phyloP scores from a whole-genome alignment of 1,140 invertebrate species.

The Drosophila virilis region DNA sequence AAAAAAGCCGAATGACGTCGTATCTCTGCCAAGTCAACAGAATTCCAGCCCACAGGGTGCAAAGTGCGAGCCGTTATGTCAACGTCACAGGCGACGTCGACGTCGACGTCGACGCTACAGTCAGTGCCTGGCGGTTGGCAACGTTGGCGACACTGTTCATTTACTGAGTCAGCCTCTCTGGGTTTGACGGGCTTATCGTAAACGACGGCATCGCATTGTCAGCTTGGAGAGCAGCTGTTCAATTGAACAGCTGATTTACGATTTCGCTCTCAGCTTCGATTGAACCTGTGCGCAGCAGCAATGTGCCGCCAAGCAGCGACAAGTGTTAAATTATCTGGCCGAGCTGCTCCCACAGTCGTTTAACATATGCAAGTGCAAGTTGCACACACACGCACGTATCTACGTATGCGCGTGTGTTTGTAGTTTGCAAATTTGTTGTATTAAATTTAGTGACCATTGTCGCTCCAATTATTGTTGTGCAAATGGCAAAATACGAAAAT shows the following conservation, averaged over 20 bases:
- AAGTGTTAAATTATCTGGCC: constrained; percentile 43
- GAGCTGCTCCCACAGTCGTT: not conserved
- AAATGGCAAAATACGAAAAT: constrained; percentile 27
- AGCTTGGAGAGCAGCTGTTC: constrained; percentile 32
- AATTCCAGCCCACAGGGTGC: constrained; percentile 1
- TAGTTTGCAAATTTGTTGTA: constrained; percentile 15
- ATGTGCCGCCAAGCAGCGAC: not conserved
- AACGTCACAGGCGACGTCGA: not conserved
- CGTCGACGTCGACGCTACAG: not conserved
- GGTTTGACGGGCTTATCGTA: constrained; percentile 6
- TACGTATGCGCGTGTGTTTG: not conserved
- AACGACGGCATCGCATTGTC: constrained; percentile 4
- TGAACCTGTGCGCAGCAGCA: constrained; percentile 24
- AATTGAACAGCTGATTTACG: constrained; percentile 37
- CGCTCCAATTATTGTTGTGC: constrained; percentile 37
- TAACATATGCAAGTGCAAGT: constrained; percentile 6
- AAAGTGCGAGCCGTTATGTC: not conserved
- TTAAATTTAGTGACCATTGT: constrained; percentile 33
- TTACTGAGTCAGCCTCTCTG: constrained; percentile 15
- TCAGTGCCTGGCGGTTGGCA: not conserved
- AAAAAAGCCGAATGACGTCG: not conserved
- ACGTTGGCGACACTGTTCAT: not conserved
- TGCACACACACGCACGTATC: not conserved
- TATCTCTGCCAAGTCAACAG: not conserved
- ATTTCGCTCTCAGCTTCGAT: constrained; percentile 31